Base-by-base conservation (phyloP, 2,888 invertebrate species). In the Drosophila neonasuta region DNA sequence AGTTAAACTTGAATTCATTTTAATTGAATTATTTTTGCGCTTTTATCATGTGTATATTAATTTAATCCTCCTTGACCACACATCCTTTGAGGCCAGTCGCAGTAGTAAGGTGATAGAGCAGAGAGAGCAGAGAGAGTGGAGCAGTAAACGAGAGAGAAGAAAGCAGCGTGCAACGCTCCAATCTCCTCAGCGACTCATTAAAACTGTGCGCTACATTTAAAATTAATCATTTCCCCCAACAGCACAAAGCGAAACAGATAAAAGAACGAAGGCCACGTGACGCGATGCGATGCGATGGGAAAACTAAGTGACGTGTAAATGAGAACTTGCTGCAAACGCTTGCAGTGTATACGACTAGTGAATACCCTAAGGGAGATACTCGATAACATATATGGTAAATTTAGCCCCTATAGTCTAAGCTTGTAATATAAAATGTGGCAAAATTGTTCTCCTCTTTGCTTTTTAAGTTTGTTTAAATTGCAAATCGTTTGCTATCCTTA, bases 181-280 rank as follows among this genome's bases (percentile, higher is more conserved):
- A 56, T 65, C 54, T 74, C 79, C 68, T 54, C 56, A 58, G 83
- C 62, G 80, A 73, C 77, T 79, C 80, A 79, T 82, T 82, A 82
- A 79, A 79, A 70, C 63, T 66, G 77, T 70, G 74, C 68, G 83
- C 74, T 60, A 77, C 77, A 82, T 82, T 82, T 73, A 76, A 79
- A 79, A 79, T 79, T 73, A 77, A 82, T 82, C 77, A 79, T 65
- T 65, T 70, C 56, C 60, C 62, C 55, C 42, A 57, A 24, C 42
- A 63, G 71, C 48, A 63, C 57, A 63, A 57, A 52, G 48, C 32
- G 50, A 55, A 50, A 20, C 58, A 50, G 50, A 42, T 41, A 59
- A 59, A 59, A 50, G 50, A 41, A 59, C 42, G 50, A 41, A 49
- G 20, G 30, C 48, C 17, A 55, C 17, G 20, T 17, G 44, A 55